phyloP scores from a whole-genome alignment of 2,113 vertebrate genomes.

The Mesitornis unicolor region DNA sequence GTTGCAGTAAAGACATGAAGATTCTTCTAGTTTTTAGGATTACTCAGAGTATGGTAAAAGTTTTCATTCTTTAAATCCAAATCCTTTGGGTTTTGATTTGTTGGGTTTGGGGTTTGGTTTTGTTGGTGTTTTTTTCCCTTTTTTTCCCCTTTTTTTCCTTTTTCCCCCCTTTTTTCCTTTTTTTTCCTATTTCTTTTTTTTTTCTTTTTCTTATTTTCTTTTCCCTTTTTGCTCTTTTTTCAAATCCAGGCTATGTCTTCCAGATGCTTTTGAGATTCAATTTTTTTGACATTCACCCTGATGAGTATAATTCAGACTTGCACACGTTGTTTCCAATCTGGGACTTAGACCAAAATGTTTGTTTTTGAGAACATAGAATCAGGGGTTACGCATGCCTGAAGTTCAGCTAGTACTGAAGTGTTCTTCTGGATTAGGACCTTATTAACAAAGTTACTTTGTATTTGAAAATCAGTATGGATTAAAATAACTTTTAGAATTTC shows the following conservation, averaged over 20 bases:
- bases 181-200: too few species aligned
- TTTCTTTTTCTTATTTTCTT: too few species aligned
- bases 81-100: background rate
- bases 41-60: background rate
- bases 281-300: background rate
- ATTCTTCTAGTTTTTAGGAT: background rate
- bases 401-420: background rate
- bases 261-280: background rate
- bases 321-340: background rate
- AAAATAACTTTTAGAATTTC: background rate
- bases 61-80: background rate
- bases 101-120: background rate
- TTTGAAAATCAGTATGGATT: background rate
- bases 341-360: background rate
- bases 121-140: too few species aligned
- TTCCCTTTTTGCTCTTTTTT: accelerated
- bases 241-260: background rate
- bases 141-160: too few species aligned
- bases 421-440: background rate
- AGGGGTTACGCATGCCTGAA: background rate
- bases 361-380: background rate
- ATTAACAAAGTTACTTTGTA: background rate
- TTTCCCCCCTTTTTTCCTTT: too few species aligned
- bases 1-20: background rate
- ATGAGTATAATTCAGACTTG: background rate